Base-by-base conservation (phyloP, 2,888 invertebrate species). In the Pristionchus arcanus region DNA sequence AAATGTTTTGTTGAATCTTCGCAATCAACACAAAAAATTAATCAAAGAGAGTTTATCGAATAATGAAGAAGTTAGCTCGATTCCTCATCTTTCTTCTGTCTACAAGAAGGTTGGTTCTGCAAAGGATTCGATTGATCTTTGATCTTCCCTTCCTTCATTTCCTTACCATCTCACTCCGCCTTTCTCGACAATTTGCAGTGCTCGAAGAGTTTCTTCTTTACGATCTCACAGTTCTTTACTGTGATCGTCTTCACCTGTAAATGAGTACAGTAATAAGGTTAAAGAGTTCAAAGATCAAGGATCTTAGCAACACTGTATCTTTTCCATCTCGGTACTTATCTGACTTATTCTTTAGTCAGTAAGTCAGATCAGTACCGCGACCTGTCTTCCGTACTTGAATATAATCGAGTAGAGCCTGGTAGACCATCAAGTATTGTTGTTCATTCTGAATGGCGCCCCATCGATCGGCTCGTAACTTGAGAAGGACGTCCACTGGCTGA, bases 21-120 rank as follows among this genome's bases (percentile, higher is more conserved):
- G 15, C 59, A 19, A 59, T 59, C 28, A 25, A 66, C 25, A 11
- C n/a, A 71, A 71, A 3, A 13, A 11, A 15, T 37, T 21, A 31
- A 13, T 81, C 42, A 28, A 81, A 81, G 81, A 81, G 49, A 42
- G 81, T 81, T 81, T 81, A 81, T 81, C 81, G 81, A 81, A 81
- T n/a, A 77, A 49, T 42, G 49, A 81, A 81, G 49, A 81, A 28
- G 49, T 42, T 49, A 74, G 74, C 49, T 81, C 81, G 81, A 81
- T 53, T 81, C 49, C n/a, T 81, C n/a, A 25, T 49, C 74, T 21
- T 53, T 81, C 49, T 42, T 81, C 49, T 77, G 74, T 42, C 74
- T 37, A 37, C 34, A 42, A 42, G 74, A 31, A 42, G 25, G 74
- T 42, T 77, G 21, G 25, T 37, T 42, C 74, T 77, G 25, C 74